Evolutionary conservation across 2,888 invertebrate genomes (phyloP).

Genomic region (Exephanes ischioxanthus): DNA sequence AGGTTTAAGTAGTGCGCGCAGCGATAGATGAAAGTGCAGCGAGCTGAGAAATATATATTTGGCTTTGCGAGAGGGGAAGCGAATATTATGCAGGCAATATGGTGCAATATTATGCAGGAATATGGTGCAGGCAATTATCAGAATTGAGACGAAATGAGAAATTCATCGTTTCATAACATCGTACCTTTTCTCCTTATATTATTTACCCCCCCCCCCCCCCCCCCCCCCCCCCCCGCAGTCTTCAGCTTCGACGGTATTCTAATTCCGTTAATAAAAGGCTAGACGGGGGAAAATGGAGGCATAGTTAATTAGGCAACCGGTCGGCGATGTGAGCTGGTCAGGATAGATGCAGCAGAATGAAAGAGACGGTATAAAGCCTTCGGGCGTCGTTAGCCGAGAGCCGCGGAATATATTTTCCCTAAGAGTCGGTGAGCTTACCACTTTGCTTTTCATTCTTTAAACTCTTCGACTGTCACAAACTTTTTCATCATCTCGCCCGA

Average conservation of each 20-base stretch:
- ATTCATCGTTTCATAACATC: constrained; percentile 17
- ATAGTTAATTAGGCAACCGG: constrained; percentile 36
- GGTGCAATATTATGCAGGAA: no score
- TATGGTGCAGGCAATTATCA: not conserved
- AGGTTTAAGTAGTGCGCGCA: not conserved
- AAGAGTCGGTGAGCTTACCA: not conserved
- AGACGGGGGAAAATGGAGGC: constrained; percentile 5
- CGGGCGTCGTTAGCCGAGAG: constrained; percentile 24
- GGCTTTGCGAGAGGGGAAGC: constrained; percentile 29
- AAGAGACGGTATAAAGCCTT: constrained; percentile 15
- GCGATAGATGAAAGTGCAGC: not conserved
- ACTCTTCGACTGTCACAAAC: not conserved
- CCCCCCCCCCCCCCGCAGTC: no score
- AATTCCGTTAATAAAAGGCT: constrained; percentile 52
- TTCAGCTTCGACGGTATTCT: not conserved
- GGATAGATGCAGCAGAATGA: not conserved
- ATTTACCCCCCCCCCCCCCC: no score
- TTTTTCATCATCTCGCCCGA: not conserved
- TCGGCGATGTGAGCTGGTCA: not conserved
- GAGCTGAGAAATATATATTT: constrained; percentile 25
- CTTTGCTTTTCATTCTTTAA: constrained; percentile 27
- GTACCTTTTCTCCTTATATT: not conserved
- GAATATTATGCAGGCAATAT: not conserved
- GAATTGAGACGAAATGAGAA: not conserved
- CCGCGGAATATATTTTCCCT: not conserved